Conservation (phyloP, 1,140 invertebrate genomes). For the Oryctes rhinoceros region DNA sequence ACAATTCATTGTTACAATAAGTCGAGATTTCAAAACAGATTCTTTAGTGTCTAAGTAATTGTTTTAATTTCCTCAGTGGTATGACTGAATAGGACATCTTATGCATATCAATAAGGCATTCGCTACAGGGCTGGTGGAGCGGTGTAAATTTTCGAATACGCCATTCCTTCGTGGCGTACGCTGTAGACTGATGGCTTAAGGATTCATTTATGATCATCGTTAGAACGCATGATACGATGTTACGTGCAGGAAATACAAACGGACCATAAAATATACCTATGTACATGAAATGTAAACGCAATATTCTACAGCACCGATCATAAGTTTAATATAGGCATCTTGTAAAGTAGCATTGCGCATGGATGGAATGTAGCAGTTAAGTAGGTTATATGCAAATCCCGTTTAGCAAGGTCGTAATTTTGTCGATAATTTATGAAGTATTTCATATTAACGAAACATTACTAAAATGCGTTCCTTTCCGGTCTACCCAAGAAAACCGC, state of each 20-base stretch:
- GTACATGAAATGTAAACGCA: background rate
- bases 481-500: too few species aligned
- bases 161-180: background rate
- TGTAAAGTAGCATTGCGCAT: too few species aligned
- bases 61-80: slow-evolving; percentile 29
- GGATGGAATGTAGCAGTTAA: too few species aligned
- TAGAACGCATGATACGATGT: background rate
- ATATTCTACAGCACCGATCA: background rate
- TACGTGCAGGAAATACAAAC: slow-evolving; percentile 28
- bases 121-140: background rate
- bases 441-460: too few species aligned
- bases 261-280: background rate
- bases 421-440: too few species aligned
- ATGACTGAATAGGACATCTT: background rate
- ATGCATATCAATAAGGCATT: background rate
- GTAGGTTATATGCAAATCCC: too few species aligned
- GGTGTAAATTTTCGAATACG: background rate
- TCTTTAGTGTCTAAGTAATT: background rate
- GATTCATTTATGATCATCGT: background rate
- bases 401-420: too few species aligned
- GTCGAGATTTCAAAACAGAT: slow-evolving; percentile 24
- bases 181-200: background rate
- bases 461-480: too few species aligned
- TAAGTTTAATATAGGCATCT: too few species aligned
- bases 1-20: background rate